A percentile compares a stretch with the other conserved stretches of the same genome.
Conservation (phyloP, 2,113 vertebrate genomes). For the Pycnonotus jocosus region DNA sequence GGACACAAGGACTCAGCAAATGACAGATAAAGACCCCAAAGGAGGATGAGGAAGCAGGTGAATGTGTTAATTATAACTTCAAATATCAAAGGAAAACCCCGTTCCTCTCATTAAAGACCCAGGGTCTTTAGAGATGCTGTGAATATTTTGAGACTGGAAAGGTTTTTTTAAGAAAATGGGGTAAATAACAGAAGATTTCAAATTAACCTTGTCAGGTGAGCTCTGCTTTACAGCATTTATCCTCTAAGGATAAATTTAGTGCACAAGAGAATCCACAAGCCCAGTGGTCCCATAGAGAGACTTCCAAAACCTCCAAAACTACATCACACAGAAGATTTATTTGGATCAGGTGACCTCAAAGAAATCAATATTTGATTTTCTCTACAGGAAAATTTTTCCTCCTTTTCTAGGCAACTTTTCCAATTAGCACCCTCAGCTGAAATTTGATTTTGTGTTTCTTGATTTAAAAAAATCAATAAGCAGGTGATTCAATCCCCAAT, state of each 20-base stretch:
- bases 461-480: not conserved
- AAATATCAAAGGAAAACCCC: not conserved
- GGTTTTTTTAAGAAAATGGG: not conserved
- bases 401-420: not conserved
- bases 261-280: not conserved
- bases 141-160: not conserved
- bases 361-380: not conserved
- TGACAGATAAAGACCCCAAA: not conserved
- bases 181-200: not conserved
- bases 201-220: accelerated
- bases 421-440: not conserved
- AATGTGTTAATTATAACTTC: accelerated
- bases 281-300: not conserved
- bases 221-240: not conserved
- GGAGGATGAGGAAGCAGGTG: accelerated
- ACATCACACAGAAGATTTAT: not conserved
- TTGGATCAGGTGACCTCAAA: not conserved
- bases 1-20: not conserved
- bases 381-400: not conserved
- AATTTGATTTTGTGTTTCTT: not conserved
- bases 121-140: not conserved
- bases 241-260: not conserved
- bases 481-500: accelerated
- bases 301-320: not conserved
- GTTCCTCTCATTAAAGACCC: accelerated